Conservation (phyloP, 2,797 vertebrate genomes). For the Falco rusticolus region DNA sequence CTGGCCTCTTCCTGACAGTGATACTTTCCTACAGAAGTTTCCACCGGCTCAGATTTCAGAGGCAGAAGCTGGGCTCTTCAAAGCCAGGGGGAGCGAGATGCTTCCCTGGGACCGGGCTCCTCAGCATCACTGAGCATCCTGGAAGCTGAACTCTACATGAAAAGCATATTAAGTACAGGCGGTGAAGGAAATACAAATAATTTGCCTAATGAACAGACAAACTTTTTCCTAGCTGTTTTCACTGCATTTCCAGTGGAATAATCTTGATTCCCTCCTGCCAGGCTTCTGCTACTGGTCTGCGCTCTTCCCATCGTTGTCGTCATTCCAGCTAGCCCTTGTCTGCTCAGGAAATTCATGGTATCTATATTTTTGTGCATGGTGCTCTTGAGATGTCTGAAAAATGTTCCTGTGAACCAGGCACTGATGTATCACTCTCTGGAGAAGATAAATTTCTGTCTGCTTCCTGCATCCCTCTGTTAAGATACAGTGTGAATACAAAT, state of each 20-base stretch:
- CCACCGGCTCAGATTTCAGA: not conserved
- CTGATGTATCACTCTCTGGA: slow-evolving; percentile 60
- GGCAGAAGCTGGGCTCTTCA: not conserved
- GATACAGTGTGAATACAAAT: slow-evolving; percentile 55
- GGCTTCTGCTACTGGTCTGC: not conserved
- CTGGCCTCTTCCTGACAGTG: slow-evolving; percentile 33
- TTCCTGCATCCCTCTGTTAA: slow-evolving; percentile 18
- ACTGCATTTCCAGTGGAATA: slow-evolving; percentile 1
- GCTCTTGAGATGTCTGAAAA: slow-evolving; percentile 71
- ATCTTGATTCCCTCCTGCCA: slow-evolving; percentile 28
- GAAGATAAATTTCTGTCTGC: slow-evolving; percentile 65
- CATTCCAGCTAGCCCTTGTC: slow-evolving; percentile 59
- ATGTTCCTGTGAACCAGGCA: slow-evolving; percentile 57
- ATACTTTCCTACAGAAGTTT: slow-evolving; percentile 52
- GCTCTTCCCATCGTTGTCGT: slow-evolving; percentile 1
- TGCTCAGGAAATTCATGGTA: slow-evolving; percentile 59
- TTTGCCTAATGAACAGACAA: slow-evolving; percentile 10
- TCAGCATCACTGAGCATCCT: not conserved
- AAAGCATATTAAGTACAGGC: not conserved
- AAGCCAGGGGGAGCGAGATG: not conserved
- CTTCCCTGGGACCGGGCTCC: not conserved
- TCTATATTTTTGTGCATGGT: slow-evolving; percentile 50
- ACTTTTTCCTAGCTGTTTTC: slow-evolving; percentile 3
- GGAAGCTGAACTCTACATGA: not conserved
- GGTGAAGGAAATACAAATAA: not conserved